phyloP scores from a whole-genome alignment of 2,113 vertebrate species.

The Callipepla squamata region DNA sequence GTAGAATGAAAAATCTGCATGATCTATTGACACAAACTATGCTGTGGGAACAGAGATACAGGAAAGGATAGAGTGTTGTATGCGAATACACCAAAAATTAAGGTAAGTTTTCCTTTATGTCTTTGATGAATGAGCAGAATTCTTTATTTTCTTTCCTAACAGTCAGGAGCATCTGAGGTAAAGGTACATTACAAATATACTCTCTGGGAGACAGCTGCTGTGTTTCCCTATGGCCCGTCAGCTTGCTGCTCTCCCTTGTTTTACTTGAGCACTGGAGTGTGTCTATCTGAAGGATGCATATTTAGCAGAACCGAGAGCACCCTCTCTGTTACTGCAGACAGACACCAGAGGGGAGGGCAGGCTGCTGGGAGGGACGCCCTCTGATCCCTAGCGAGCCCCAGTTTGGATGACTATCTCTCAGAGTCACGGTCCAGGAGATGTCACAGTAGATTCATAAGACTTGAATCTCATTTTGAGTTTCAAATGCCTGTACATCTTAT shows the following conservation, averaged over 20 bases:
- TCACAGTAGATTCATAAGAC: background rate
- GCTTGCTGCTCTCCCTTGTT: background rate
- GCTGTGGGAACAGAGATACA: background rate
- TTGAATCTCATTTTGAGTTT: constrained; percentile 22
- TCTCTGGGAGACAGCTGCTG: background rate
- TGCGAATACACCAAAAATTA: background rate
- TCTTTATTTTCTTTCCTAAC: constrained; percentile 1
- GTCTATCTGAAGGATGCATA: constrained; percentile 37
- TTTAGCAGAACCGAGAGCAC: background rate
- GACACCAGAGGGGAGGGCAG: background rate
- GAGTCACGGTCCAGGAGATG: constrained; percentile 11
- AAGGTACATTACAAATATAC: background rate
- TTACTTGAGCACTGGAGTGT: constrained; percentile 15
- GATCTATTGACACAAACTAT: background rate
- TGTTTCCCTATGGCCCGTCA: background rate
- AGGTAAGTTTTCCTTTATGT: background rate
- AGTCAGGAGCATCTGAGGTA: constrained; percentile 9
- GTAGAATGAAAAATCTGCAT: constrained; percentile 7
- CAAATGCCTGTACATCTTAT: background rate
- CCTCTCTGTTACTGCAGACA: background rate
- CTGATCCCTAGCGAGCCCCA: background rate
- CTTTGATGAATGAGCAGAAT: background rate
- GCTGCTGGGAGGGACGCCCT: background rate
- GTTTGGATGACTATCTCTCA: background rate
- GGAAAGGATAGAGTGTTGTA: background rate